These are phyloP conservation scores for Therioaphis trifolii DNA, from an alignment of 2,888 invertebrate genomes.

Conservation along the genomic window DNA sequence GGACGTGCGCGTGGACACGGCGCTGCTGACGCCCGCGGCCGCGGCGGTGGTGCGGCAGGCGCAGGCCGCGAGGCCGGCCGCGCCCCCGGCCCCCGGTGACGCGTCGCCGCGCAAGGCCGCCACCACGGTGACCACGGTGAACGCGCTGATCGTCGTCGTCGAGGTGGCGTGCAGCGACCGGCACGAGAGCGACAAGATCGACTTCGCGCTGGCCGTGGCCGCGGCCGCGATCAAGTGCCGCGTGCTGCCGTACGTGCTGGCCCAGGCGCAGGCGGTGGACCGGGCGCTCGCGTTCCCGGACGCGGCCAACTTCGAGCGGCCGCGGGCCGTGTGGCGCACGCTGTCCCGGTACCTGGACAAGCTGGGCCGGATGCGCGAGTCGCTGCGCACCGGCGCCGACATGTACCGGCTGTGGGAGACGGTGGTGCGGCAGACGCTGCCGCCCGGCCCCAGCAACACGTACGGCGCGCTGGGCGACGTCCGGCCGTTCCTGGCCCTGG, in stretches of 20 bases:
- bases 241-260: background rate
- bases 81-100: background rate
- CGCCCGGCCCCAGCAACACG: background rate
- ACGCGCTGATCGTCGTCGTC: background rate
- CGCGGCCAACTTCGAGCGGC: background rate
- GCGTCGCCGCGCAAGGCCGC: background rate
- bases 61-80: background rate
- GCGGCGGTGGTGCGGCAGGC: background rate
- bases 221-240: conserved; percentile 15
- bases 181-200: background rate
- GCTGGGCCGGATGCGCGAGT: background rate
- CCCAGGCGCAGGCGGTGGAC: background rate
- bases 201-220: background rate
- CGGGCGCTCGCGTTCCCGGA: no score
- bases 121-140: background rate
- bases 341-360: background rate
- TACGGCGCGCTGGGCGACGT: background rate
- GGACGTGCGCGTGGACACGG: background rate
- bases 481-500: background rate
- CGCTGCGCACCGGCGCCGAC: background rate
- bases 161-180: background rate
- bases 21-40: background rate
- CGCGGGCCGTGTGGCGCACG: background rate
- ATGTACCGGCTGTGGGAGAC: background rate
- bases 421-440: background rate